phyloP scores from a whole-genome alignment of 2,797 vertebrate genomes.

The Microchirus variegatus region DNA sequence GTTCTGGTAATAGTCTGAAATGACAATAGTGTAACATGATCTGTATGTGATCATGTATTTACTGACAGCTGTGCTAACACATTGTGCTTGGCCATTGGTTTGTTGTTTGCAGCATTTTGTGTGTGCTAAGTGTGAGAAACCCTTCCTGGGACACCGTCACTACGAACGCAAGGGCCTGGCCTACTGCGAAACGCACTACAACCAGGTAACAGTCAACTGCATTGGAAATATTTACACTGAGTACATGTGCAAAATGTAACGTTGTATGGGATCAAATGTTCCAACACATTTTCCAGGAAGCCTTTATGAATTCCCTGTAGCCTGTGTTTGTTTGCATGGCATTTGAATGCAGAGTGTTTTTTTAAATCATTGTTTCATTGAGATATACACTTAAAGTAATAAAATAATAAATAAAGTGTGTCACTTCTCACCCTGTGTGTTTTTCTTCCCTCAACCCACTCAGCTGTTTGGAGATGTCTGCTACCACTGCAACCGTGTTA shows the following conservation, averaged over 20 bases:
- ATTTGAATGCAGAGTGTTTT: conserved; percentile 15
- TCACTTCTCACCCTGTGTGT: conserved; percentile 24
- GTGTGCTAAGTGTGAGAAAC: conserved; percentile 92
- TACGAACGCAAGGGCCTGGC: conserved; percentile 98
- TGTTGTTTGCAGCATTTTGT: conserved; percentile 87
- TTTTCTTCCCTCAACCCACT: conserved; percentile 37
- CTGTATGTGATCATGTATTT: conserved; percentile 35
- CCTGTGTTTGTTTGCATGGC: conserved; percentile 36
- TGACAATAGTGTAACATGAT: conserved; percentile 29
- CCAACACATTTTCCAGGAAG: neutral
- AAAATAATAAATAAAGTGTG: neutral
- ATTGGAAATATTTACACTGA: neutral
- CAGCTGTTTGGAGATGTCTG: conserved; percentile 98
- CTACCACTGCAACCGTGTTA: conserved; percentile 97
- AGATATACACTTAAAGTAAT: conserved; percentile 8
- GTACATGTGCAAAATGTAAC: neutral
- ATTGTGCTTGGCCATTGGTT: conserved; percentile 56
- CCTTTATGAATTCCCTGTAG: conserved; percentile 3
- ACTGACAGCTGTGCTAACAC: conserved; percentile 53
- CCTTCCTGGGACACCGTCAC: conserved; percentile 98
- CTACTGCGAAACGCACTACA: conserved; percentile 99
- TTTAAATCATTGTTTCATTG: neutral
- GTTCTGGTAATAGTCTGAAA: conserved; percentile 40
- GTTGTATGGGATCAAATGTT: neutral
- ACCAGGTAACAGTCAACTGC: conserved; percentile 86